Percentiles rank a stretch among this genome's conserved stretches.
These are phyloP conservation scores for Pseudopleuronectes americanus DNA, from an alignment of 2,797 vertebrate genomes.

Conservation along the genomic window DNA sequence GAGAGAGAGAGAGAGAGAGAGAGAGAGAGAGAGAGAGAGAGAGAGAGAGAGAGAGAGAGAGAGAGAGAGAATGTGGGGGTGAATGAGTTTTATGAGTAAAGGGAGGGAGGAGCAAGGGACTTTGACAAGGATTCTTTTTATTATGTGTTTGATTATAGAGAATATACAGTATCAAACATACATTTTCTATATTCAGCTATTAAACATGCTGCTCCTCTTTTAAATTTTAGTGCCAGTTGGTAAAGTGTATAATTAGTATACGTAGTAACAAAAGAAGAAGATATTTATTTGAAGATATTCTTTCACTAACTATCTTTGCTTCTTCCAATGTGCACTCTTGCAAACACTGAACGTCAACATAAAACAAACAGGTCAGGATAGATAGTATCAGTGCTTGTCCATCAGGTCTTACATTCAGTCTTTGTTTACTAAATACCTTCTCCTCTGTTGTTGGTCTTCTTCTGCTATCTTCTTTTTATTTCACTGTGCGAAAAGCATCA, in stretches of 20 bases:
- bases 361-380: slow-evolving; percentile 24
- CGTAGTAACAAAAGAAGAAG: no score
- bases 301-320: neutral
- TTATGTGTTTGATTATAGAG: neutral
- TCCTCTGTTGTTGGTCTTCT: slow-evolving; percentile 44
- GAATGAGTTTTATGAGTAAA: no score
- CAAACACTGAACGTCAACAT: slow-evolving; percentile 14
- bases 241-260: no score
- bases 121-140: no score
- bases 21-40: no score
- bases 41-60: no score
- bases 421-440: slow-evolving; percentile 73
- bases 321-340: neutral
- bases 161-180: neutral
- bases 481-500: slow-evolving; percentile 33
- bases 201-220: no score
- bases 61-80: no score
- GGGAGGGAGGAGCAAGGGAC: no score
- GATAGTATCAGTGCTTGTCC: slow-evolving; percentile 58
- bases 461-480: slow-evolving; percentile 38
- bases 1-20: no score
- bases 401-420: slow-evolving; percentile 58
- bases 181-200: no score
- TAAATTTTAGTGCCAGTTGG: no score
- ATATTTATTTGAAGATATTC: neutral